Base-by-base conservation (phyloP, 2,113 vertebrate genomes). In the Neofelis nebulosa region DNA sequence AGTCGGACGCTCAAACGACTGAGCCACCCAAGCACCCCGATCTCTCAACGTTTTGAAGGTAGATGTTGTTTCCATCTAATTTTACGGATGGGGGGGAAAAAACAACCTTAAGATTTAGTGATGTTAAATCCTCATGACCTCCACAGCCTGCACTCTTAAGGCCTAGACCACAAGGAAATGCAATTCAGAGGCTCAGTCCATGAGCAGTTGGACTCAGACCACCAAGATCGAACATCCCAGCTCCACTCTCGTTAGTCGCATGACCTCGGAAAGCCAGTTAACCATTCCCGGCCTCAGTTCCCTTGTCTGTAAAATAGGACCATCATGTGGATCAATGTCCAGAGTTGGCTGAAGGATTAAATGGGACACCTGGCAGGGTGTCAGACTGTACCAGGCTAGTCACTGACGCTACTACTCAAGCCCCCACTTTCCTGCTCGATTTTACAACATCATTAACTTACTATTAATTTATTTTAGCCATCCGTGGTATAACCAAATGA, bases 341-440 rank as follows among this genome's bases (percentile, higher is more conserved):
- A 86, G 14, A 12, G 82, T 2, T 48, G 9, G 31, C 0, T 63
- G 33, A 19, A 66, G 38, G 31, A 81, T 18, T 66, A n/a, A 65
- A 61, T 6, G 65, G 41, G 23, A 38, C 21, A 15, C 45, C 4
- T n/a, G 38, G 1, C 38, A n/a, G 0, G 2, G 10, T 11, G 52
- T 71, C 14, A 57, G 61, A 55, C 81, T 6, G 38, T 23, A 36
- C 5, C 7, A 31, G 2, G 7, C 0, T 63, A 14, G 12, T 69
- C 87, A 36, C 4, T 10, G 61, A 74, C 2, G 29, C 45, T 41
- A 55, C 21, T 45, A 12, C 41, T 45, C 21, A 79, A 45, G 16
- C 2, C 33, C 3, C 11, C 13, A 5, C 29, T 27, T 76, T 76
- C 74, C 41, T 48, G 29, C 41, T 76, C 7, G 31, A 69, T 27